These are phyloP conservation scores for Chlorops oryzae DNA, from an alignment of 1,140 invertebrate genomes.

Conservation along the genomic window DNA sequence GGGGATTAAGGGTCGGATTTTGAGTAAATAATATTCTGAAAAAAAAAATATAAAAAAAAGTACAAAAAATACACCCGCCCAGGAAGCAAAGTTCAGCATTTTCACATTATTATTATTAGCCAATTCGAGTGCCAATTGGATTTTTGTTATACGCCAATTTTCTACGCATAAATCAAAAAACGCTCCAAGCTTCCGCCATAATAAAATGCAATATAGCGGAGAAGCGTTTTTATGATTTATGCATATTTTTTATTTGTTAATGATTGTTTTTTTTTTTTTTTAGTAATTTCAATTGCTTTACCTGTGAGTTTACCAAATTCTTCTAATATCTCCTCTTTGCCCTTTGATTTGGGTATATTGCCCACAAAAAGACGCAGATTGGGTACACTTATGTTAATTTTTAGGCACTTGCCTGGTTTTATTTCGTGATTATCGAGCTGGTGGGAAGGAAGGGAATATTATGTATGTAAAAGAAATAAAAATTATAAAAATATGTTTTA, in stretches of 20 bases:
- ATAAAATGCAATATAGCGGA: not conserved
- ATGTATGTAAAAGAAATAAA: conserved; percentile 9
- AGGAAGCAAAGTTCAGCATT: not conserved
- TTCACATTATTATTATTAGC: not conserved
- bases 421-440: conserved; percentile 99
- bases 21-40: too few species aligned
- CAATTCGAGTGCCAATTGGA: conserved; percentile 37
- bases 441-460: conserved; percentile 59
- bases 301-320: conserved; percentile 99
- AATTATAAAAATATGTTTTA: too few species aligned
- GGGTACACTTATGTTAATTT: conserved; percentile 99
- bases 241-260: conserved; percentile 32
- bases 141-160: conserved; percentile 47
- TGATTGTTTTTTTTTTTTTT: conserved; percentile 51
- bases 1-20: too few species aligned
- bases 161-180: not conserved
- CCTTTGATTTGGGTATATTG: conserved; percentile 99
- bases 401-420: conserved; percentile 96
- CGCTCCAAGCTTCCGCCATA: not conserved
- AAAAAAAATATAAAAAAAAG: too few species aligned
- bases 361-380: conserved; percentile 99
- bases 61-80: too few species aligned
- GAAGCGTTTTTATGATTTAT: conserved; percentile 12
- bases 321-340: conserved; percentile 99
- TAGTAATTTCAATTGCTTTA: conserved; percentile 65